Evolutionary conservation across 2,888 invertebrate genomes (phyloP).

Genomic region (Chironomus riparius): DNA sequence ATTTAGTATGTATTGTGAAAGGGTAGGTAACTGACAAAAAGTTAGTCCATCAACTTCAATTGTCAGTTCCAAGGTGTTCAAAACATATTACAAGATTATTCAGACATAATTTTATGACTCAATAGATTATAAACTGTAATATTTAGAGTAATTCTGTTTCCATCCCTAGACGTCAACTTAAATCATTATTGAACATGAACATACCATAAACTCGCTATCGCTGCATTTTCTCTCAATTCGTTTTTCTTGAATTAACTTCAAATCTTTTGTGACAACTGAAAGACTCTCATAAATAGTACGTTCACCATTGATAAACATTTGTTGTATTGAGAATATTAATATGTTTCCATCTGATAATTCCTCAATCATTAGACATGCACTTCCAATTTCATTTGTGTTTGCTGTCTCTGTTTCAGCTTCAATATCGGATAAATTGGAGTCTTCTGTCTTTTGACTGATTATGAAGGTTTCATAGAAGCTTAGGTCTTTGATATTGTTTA

Average conservation of each 20-base stretch:
- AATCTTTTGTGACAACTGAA: conserved; percentile 21
- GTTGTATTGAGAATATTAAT: conserved; percentile 23
- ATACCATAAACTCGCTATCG: conserved; percentile 7
- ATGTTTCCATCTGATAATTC: conserved; percentile 13
- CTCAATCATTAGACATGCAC: conserved; percentile 23
- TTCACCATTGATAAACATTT: conserved; percentile 22
- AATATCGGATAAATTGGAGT: background rate
- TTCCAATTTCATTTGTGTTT: conserved; percentile 21
- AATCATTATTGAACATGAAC: background rate
- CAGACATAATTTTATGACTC: no score
- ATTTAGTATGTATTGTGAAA: background rate
- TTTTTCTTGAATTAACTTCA: conserved; percentile 28
- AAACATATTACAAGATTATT: no score
- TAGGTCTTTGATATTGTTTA: background rate
- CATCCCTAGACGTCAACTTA: no score
- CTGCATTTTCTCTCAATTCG: conserved; percentile 23
- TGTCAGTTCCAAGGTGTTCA: no score
- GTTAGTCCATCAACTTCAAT: no score
- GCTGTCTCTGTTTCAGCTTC: background rate
- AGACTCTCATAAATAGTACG: conserved; percentile 8
- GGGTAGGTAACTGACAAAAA: background rate
- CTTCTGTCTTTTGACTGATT: background rate
- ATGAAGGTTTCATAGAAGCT: background rate
- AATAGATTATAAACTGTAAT: no score
- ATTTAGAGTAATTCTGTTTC: no score